phyloP scores from a whole-genome alignment of 2,113 vertebrate species.

The Neodontobutis hainanensis region DNA sequence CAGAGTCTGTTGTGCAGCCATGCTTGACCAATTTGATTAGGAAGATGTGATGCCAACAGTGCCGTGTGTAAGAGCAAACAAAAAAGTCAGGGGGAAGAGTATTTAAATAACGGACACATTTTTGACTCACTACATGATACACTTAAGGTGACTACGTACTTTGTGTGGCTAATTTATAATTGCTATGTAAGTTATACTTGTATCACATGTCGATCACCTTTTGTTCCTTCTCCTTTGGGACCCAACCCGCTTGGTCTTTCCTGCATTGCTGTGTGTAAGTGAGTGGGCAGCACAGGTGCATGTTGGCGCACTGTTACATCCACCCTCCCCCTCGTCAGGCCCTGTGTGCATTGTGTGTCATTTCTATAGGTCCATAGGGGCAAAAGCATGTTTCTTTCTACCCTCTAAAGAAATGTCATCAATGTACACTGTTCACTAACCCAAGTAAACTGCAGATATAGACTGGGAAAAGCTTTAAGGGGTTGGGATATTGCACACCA shows the following conservation, averaged over 20 bases:
- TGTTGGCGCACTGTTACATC: constrained; percentile 69
- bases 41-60: background rate
- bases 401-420: constrained; percentile 45
- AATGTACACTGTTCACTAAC: constrained; percentile 40
- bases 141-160: background rate
- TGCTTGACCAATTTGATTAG: constrained; percentile 56
- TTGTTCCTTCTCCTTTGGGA: constrained; percentile 36
- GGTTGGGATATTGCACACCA: constrained; percentile 26
- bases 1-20: constrained; percentile 63
- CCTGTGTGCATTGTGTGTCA: constrained; percentile 68
- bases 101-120: constrained; percentile 31
- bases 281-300: constrained; percentile 72
- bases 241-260: constrained; percentile 21
- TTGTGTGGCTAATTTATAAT: background rate
- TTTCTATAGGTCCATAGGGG: constrained; percentile 60
- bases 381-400: constrained; percentile 54
- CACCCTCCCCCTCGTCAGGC: constrained; percentile 27
- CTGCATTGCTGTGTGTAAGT: constrained; percentile 45
- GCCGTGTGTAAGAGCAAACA: background rate
- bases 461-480: constrained; percentile 36
- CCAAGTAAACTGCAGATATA: constrained; percentile 45
- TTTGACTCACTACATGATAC: background rate
- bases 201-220: constrained; percentile 62
- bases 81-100: background rate
- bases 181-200: constrained; percentile 21